phyloP scores from a whole-genome alignment of 2,888 invertebrate genomes.

The Cryptosula pallasiana region DNA sequence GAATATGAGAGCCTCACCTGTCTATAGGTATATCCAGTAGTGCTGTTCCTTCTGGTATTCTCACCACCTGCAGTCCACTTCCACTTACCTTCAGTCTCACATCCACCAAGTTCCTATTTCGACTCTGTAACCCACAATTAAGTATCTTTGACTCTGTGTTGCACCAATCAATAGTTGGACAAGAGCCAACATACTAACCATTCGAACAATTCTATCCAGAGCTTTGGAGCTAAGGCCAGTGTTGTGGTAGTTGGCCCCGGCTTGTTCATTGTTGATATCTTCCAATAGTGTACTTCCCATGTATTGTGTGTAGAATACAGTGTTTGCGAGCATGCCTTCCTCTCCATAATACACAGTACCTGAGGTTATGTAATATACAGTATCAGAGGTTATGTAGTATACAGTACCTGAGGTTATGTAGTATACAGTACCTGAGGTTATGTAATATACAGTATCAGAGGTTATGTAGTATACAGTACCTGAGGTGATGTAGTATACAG shows the following conservation, averaged over 20 bases:
- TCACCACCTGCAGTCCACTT: slow-evolving; percentile 71
- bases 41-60: slow-evolving; percentile 66
- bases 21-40: slow-evolving; percentile 77
- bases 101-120: slow-evolving; percentile 57
- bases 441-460: too few relatives aligned
- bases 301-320: slow-evolving; percentile 60
- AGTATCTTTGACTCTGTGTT: not conserved
- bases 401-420: too few relatives aligned
- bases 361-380: too few relatives aligned
- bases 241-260: slow-evolving; percentile 69
- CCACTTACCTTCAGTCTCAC: slow-evolving; percentile 71
- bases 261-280: slow-evolving; percentile 59
- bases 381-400: too few relatives aligned
- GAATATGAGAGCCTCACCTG: slow-evolving; percentile 59
- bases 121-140: not conserved
- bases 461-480: too few relatives aligned
- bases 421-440: too few relatives aligned
- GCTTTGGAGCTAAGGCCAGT: slow-evolving; percentile 59
- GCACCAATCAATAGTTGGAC: too few relatives aligned
- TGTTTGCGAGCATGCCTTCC: not conserved
- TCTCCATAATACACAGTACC: too few relatives aligned
- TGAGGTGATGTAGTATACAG: too few relatives aligned
- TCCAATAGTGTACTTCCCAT: slow-evolving; percentile 73
- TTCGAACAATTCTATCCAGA: slow-evolving; percentile 71
- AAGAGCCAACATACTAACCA: slow-evolving; percentile 54